These are phyloP conservation scores for Anisognathus igniventris DNA, from an alignment of 2,797 vertebrate species.

Conservation along the genomic window DNA sequence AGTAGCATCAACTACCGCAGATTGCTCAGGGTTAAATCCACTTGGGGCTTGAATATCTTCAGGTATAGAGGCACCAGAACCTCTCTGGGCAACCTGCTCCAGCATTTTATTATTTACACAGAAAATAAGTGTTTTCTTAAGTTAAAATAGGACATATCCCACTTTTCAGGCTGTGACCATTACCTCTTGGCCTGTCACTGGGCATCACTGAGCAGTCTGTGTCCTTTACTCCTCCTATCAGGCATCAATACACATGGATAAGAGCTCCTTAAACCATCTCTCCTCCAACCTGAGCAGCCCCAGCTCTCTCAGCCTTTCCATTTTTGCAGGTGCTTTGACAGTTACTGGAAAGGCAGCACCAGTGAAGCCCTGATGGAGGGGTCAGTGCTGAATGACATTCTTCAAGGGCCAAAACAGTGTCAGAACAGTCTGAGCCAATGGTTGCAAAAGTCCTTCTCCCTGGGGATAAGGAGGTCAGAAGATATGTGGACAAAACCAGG, in stretches of 20 bases:
- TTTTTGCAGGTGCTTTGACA: neutral
- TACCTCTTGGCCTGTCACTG: neutral
- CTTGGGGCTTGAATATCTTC: neutral
- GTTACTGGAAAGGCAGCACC: neutral
- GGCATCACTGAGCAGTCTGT: neutral
- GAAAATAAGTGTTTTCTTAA: neutral
- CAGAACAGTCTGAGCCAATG: neutral
- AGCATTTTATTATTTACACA: neutral
- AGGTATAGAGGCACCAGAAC: neutral
- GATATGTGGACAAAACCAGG: rapidly evolving
- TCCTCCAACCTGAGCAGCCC: neutral
- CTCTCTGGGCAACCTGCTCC: neutral
- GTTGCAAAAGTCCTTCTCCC: neutral
- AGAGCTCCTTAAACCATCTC: neutral
- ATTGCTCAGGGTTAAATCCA: neutral
- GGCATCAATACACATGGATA: neutral
- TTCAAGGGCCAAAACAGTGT: neutral
- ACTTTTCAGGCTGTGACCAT: neutral
- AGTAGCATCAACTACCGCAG: neutral
- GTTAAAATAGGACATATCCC: neutral
- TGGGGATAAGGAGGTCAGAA: neutral
- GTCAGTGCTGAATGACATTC: neutral
- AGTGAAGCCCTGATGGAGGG: neutral
- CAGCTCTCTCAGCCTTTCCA: neutral
- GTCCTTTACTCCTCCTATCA: neutral